A percentile compares a stretch with the other conserved stretches of the same genome.
These are phyloP conservation scores for Hormaphis cornu DNA, from an alignment of 1,140 invertebrate genomes.

Conservation along the genomic window DNA sequence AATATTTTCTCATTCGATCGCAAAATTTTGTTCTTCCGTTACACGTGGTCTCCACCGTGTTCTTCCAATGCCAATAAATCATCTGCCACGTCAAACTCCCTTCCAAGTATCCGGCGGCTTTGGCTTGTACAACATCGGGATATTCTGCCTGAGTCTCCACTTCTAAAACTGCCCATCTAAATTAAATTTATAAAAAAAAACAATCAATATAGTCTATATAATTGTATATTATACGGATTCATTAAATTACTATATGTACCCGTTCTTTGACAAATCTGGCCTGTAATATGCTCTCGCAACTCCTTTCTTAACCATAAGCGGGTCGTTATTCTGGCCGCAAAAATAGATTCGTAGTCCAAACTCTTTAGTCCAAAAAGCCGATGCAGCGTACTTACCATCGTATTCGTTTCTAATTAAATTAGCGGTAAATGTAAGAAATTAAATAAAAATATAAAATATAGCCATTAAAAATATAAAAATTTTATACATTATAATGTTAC, in stretches of 20 bases:
- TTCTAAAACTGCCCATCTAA: constrained; percentile 68
- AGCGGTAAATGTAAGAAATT: background rate
- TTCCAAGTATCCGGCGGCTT: constrained; percentile 80
- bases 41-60: constrained; percentile 63
- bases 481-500: constrained; percentile 41
- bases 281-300: constrained; percentile 62
- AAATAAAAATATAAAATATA: constrained; percentile 25
- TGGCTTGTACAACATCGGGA: constrained; percentile 70
- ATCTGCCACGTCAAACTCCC: constrained; percentile 70
- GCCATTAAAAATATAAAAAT: background rate
- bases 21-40: constrained; percentile 58
- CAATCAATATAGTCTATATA: background rate
- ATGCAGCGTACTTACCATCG: constrained; percentile 62
- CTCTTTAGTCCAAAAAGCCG: constrained; percentile 53
- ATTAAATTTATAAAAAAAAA: constrained; percentile 34
- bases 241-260: constrained; percentile 44
- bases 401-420: constrained; percentile 49
- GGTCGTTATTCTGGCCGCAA: constrained; percentile 65
- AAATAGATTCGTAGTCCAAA: constrained; percentile 58
- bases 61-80: constrained; percentile 70
- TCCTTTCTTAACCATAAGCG: constrained; percentile 51
- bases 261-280: constrained; percentile 54
- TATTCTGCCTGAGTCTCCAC: constrained; percentile 62
- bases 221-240: background rate
- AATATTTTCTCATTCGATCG: constrained; percentile 53